Evolutionary conservation across 2,113 vertebrate genomes (phyloP).

Genomic region (Marmota monax): DNA sequence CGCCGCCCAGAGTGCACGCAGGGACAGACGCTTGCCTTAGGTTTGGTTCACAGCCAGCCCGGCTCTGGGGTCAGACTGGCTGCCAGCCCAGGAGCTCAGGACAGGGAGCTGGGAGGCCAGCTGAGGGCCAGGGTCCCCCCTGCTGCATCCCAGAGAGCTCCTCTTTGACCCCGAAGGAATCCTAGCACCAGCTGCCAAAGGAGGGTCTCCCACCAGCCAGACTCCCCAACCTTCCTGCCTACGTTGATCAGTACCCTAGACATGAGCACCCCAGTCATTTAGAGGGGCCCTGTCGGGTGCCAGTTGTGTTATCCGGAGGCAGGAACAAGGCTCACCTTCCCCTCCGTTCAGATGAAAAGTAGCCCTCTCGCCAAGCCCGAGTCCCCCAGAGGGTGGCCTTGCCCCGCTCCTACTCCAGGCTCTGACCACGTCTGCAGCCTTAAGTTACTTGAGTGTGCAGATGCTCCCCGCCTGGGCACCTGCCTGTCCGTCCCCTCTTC

Average conservation of each 20-base stretch:
- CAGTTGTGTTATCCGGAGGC: not conserved
- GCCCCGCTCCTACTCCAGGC: not conserved
- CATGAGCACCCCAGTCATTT: not conserved
- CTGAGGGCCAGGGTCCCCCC: not conserved
- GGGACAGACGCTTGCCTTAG: fast-evolving
- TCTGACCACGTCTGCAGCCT: not conserved
- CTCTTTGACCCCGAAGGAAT: not conserved
- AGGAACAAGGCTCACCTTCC: not conserved
- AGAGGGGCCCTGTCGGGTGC: not conserved
- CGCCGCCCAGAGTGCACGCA: fast-evolving
- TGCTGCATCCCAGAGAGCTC: not conserved
- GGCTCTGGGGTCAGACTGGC: not conserved
- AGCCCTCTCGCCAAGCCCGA: not conserved
- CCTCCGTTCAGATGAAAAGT: not conserved
- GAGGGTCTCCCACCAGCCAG: not conserved
- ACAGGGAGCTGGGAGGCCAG: not conserved
- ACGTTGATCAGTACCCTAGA: fast-evolving
- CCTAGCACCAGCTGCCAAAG: not conserved
- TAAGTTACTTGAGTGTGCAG: not conserved
- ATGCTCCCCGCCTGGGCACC: not conserved
- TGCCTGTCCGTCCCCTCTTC: not conserved
- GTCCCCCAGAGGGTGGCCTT: not conserved
- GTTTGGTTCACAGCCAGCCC: not conserved
- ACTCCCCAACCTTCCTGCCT: not conserved
- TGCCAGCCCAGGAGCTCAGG: not conserved